Evolutionary conservation across 2,888 invertebrate genomes (phyloP).

Genomic region (Rhyacophila evoluta): DNA sequence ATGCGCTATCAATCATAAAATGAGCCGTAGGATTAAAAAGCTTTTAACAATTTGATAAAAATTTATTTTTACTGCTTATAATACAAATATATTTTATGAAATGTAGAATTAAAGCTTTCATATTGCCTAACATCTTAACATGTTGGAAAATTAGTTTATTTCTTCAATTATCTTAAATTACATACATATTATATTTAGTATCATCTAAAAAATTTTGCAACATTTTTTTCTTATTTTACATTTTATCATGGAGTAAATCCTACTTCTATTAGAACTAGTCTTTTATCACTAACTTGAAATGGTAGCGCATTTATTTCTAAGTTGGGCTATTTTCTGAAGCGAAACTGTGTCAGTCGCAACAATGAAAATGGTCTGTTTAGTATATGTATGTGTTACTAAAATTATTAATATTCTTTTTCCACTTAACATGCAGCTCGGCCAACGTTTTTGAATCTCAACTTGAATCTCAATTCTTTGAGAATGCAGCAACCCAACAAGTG

Average conservation of each 20-base stretch:
- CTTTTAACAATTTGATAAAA: background rate
- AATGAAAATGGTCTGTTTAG: background rate
- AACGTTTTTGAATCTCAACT: slow-evolving; percentile 97
- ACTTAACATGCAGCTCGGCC: slow-evolving; percentile 90
- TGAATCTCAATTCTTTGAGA: slow-evolving; percentile 92
- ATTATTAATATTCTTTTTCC: slow-evolving; percentile 1
- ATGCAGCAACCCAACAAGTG: slow-evolving; percentile 90
- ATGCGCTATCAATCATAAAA: slow-evolving; percentile 13
- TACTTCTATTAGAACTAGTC: background rate
- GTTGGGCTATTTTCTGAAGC: slow-evolving; percentile 48
- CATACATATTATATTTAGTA: background rate
- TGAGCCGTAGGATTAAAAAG: background rate
- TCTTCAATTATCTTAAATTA: background rate
- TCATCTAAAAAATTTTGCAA: background rate
- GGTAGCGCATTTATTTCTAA: slow-evolving; percentile 47
- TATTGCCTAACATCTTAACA: background rate
- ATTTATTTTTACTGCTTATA: background rate
- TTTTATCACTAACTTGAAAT: background rate
- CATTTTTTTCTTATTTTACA: background rate
- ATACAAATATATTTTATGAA: background rate
- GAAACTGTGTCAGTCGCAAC: background rate
- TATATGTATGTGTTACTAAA: slow-evolving; percentile 41
- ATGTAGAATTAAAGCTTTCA: background rate
- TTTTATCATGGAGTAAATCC: background rate
- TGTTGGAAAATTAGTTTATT: background rate